These are phyloP conservation scores for Hydriomena furcata DNA, from an alignment of 2,888 invertebrate genomes.

Conservation along the genomic window DNA sequence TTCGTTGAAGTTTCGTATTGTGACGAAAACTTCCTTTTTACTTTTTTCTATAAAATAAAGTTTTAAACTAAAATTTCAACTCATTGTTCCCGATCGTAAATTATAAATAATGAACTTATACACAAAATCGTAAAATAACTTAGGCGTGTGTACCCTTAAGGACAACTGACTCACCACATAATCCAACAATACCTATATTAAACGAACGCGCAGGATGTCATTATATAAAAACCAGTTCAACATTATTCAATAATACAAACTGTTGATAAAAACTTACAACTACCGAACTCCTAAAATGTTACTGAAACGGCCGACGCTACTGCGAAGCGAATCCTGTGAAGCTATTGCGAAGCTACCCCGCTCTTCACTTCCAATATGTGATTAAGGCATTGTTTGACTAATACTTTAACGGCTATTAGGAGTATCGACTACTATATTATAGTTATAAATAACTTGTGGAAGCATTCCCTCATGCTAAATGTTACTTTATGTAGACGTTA, in stretches of 20 bases:
- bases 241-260: constrained; percentile 74
- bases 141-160: constrained; percentile 78
- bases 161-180: constrained; percentile 73
- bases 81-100: constrained; percentile 79
- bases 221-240: constrained; percentile 72
- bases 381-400: constrained; percentile 69
- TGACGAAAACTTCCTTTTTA: constrained; percentile 69
- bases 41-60: constrained; percentile 74
- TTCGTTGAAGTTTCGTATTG: constrained; percentile 73
- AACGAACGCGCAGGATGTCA: constrained; percentile 79
- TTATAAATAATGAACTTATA: constrained; percentile 71
- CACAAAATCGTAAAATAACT: constrained; percentile 66
- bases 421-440: constrained; percentile 53
- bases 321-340: constrained; percentile 62
- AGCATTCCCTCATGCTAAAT: constrained; percentile 64
- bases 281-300: constrained; percentile 68
- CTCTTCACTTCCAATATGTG: constrained; percentile 41
- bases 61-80: constrained; percentile 70
- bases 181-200: constrained; percentile 53
- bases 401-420: constrained; percentile 68
- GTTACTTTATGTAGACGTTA: constrained; percentile 53
- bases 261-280: constrained; percentile 78
- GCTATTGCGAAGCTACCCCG: constrained; percentile 56
- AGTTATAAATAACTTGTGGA: constrained; percentile 66
- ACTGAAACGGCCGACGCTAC: constrained; percentile 54